phyloP scores from a whole-genome alignment of 2,888 invertebrate species.

The Punctoribates punctum region DNA sequence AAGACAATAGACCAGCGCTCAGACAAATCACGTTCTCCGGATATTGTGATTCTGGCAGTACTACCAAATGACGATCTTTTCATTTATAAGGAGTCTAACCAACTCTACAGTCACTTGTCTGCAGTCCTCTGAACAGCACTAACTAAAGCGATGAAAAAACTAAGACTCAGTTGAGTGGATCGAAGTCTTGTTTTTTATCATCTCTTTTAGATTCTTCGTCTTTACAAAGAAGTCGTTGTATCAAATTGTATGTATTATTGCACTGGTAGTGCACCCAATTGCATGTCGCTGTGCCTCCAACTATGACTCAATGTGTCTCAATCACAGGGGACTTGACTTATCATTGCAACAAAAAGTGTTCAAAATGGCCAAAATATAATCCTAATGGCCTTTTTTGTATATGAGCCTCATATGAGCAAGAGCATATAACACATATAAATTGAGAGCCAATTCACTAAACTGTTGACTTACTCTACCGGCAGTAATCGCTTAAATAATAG shows the following conservation, averaged over 20 bases:
- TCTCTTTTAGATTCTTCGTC: not conserved
- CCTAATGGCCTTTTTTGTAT: slow-evolving; percentile 29
- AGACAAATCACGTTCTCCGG: slow-evolving; percentile 33
- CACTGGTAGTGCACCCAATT: not conserved
- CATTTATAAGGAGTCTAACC: not conserved
- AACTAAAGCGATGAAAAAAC: not conserved
- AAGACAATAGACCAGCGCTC: slow-evolving; percentile 32
- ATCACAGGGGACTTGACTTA: slow-evolving; percentile 28
- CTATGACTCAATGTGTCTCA: slow-evolving; percentile 18
- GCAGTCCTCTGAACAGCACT: slow-evolving; percentile 7
- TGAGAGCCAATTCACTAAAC: not conserved
- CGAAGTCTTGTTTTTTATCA: not conserved
- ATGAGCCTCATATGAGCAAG: no score
- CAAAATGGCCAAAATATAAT: slow-evolving; percentile 35
- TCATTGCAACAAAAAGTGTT: slow-evolving; percentile 17
- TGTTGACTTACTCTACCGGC: slow-evolving; percentile 4
- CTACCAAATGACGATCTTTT: slow-evolving; percentile 20
- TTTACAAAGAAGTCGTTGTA: slow-evolving; percentile 6
- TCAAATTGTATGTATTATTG: slow-evolving; percentile 25
- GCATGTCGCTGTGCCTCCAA: slow-evolving; percentile 20
- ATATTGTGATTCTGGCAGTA: slow-evolving; percentile 3
- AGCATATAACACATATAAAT: slow-evolving; percentile 26
- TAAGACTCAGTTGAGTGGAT: slow-evolving; percentile 1
- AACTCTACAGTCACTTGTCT: not conserved
- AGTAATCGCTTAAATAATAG: slow-evolving; percentile 27